Conservation (phyloP, 2,113 vertebrate species). For the Tupaia chinensis region DNA sequence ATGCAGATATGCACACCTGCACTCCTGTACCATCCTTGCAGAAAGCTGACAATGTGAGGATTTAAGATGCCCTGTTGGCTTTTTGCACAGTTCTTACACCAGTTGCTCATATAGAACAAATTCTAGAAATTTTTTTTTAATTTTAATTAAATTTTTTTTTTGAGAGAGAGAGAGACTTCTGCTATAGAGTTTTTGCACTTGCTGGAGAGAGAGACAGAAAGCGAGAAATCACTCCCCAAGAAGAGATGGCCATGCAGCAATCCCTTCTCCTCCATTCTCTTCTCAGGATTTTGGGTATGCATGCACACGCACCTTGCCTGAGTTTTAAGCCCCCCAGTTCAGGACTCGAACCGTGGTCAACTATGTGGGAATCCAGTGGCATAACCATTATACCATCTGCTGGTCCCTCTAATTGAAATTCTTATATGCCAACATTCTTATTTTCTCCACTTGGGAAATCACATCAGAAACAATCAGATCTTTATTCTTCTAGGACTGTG, state of each 20-base stretch:
- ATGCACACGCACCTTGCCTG: no score
- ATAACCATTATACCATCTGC: no score
- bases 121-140: not conserved
- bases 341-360: no score
- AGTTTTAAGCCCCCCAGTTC: no score
- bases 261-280: no score
- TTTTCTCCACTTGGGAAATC: not conserved
- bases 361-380: no score
- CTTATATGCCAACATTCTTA: not conserved
- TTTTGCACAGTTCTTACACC: not conserved
- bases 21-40: not conserved
- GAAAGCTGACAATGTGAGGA: slow-evolving; percentile 12
- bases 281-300: no score
- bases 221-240: no score
- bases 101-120: not conserved
- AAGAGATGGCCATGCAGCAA: no score
- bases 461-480: not conserved
- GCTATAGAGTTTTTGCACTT: no score
- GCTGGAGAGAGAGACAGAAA: no score
- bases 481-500: slow-evolving; percentile 18
- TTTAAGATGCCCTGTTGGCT: not conserved
- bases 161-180: no score
- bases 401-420: slow-evolving; percentile 28
- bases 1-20: not conserved
- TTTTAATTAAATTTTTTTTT: slow-evolving; percentile 19